phyloP scores from a whole-genome alignment of 2,113 vertebrate genomes.

The Motacilla tschutschensis region DNA sequence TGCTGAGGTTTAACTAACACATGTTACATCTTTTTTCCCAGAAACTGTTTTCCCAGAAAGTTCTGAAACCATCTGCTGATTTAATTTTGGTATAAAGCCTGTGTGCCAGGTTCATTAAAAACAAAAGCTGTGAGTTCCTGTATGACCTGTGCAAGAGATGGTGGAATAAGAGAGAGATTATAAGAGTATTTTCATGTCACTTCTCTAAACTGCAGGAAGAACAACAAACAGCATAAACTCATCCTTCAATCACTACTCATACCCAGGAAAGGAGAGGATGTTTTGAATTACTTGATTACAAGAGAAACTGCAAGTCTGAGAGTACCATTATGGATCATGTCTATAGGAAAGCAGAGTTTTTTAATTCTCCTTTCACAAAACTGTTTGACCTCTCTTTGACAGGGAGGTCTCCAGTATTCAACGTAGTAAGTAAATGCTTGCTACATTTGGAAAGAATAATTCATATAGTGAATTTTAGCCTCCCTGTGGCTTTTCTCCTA shows the following conservation, averaged over 20 bases:
- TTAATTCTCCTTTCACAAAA: background rate
- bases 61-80: background rate
- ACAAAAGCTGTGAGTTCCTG: background rate
- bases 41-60: background rate
- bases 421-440: background rate
- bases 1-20: background rate
- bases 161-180: background rate
- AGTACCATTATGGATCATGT: background rate
- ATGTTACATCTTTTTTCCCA: background rate
- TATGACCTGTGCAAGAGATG: background rate
- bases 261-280: background rate
- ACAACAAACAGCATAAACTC: background rate
- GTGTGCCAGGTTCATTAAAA: background rate
- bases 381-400: background rate
- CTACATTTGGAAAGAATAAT: background rate
- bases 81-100: background rate
- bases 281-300: background rate
- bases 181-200: background rate
- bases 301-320: background rate
- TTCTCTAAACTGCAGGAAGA: background rate
- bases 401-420: background rate
- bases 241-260: background rate
- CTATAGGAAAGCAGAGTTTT: background rate
- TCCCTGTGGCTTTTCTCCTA: background rate
- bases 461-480: background rate